phyloP scores from a whole-genome alignment of 1,140 invertebrate genomes.

The Meloidogyne hapla region DNA sequence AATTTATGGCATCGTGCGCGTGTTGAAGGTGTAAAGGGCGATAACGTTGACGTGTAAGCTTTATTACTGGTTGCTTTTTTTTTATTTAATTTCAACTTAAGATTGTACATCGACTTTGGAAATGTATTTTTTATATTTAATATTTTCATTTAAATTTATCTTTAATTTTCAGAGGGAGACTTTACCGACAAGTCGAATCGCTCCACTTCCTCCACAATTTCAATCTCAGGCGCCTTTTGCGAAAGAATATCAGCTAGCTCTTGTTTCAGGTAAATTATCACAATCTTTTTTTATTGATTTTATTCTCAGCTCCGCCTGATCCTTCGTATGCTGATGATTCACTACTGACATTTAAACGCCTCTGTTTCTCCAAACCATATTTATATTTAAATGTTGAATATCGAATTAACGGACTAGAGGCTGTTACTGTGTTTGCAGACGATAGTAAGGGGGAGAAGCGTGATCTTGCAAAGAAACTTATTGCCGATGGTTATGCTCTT shows the following conservation, averaged over 20 bases:
- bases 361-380: conserved; percentile 74
- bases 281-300: not conserved
- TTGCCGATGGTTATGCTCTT: conserved; percentile 80
- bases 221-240: conserved; percentile 77
- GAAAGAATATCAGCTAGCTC: conserved; percentile 80
- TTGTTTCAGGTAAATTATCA: conserved; percentile 64
- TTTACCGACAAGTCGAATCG: conserved; percentile 65
- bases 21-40: conserved; percentile 79
- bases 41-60: conserved; percentile 70
- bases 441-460: conserved; percentile 70
- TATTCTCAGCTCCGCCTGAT: conserved; percentile 77
- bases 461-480: conserved; percentile 80
- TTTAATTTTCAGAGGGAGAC: conserved; percentile 66
- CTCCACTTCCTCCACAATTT: conserved; percentile 75
- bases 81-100: conserved; percentile 11
- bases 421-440: conserved; percentile 65
- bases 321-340: conserved; percentile 65
- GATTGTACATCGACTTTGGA: conserved; percentile 90
- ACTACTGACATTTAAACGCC: conserved; percentile 70
- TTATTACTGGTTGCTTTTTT: not conserved
- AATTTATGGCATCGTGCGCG: conserved; percentile 86
- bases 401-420: conserved; percentile 62
- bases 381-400: conserved; percentile 69
- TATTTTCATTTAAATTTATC: conserved; percentile 27
- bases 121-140: conserved; percentile 69